Base-by-base conservation (phyloP, 2,888 invertebrate species). In the Sphaerophoria taeniata region DNA sequence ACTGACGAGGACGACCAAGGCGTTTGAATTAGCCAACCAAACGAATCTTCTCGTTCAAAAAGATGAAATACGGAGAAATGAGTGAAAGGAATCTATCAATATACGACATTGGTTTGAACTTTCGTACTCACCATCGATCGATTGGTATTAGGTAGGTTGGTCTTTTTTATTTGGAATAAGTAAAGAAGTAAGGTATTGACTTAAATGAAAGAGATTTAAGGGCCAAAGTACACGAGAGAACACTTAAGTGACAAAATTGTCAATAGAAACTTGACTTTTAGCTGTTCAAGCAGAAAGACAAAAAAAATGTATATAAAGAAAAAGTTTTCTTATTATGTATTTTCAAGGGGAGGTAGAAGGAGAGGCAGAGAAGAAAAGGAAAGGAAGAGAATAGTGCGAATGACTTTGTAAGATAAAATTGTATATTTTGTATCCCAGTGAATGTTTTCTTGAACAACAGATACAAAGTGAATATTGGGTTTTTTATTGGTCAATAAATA, bases 191-290 rank as follows among this genome's bases (percentile, higher is more conserved):
- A 34, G 14, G 33, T 49, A 51, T 67, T 49, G 65, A 16, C 67
- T 67, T 31, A 67, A 67, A 53, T 53, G 51, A 67, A n/a, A 14
- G n/a, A 67, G 60, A 67, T 51, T 56, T 58, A 14, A 51, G 49
- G 45, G 56, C 24, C 61, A 51, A 5, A 75, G 70, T 33, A 53
- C 39, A 24, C 24, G 24, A 24, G 24, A 24, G 24, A 24, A 76
- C 81, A 76, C 58, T 70, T 63, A 60, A 71, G 58, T 76, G 65
- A 76, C 65, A 51, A 71, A 58, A 58, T 65, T 76, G 75, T 76
- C 76, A 76, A 67, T 71, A 51, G 58, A n/a, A 45, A 65, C 70
- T 71, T 81, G 76, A 76, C 76, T 65, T 51, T 45, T n/a, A 61
- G 56, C 63, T 61, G 14, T 31, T 63, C 70, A 51, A 43, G 14